These are phyloP conservation scores for Hafferia zeledoni DNA, from an alignment of 2,797 vertebrate species.

Conservation along the genomic window DNA sequence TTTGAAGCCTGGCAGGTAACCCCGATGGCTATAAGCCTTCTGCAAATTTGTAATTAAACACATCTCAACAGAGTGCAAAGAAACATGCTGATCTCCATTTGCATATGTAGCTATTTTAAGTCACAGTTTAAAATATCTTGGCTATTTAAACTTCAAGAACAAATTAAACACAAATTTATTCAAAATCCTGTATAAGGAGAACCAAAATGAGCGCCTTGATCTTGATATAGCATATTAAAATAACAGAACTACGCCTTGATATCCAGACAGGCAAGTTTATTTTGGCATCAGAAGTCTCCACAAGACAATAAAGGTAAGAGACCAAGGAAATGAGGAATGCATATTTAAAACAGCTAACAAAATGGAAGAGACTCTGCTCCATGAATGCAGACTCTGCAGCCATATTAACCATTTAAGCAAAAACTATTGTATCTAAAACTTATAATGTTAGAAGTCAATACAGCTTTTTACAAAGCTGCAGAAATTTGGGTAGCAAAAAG, in stretches of 20 bases:
- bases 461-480: neutral
- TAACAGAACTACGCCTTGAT: slow-evolving; percentile 30
- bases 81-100: slow-evolving; percentile 28
- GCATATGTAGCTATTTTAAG: slow-evolving; percentile 2
- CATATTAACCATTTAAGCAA: neutral
- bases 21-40: slow-evolving; percentile 35
- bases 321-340: slow-evolving; percentile 47
- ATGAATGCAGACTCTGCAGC: neutral
- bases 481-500: neutral
- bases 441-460: neutral
- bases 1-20: slow-evolving; percentile 16
- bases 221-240: slow-evolving; percentile 1
- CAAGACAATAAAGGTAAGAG: neutral
- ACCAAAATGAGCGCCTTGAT: slow-evolving; percentile 32
- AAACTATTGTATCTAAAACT: neutral
- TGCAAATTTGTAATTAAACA: slow-evolving; percentile 36
- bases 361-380: neutral
- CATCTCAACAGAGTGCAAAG: slow-evolving; percentile 5
- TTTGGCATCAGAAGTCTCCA: slow-evolving; percentile 26
- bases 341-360: slow-evolving; percentile 10
- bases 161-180: slow-evolving; percentile 57
- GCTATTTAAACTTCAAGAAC: slow-evolving; percentile 44
- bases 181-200: neutral
- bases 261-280: slow-evolving; percentile 49
- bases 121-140: slow-evolving; percentile 14